Conservation (phyloP, 2,113 vertebrate genomes). For the Oxygymnocypris stewartii region DNA sequence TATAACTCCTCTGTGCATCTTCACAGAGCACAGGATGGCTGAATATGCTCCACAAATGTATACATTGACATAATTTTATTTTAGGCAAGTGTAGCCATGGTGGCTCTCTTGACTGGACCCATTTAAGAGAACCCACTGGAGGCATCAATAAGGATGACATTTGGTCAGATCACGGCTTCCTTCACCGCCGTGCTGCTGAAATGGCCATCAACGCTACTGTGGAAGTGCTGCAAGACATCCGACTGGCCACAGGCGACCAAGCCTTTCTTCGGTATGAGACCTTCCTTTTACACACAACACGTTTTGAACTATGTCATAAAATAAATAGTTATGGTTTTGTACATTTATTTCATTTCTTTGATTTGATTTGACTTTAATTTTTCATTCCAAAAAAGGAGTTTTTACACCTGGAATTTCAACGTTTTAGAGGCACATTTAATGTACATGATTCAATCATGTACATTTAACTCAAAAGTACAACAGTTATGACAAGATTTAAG, state of each 20-base stretch:
- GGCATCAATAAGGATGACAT: conserved; percentile 41
- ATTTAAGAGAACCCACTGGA: background rate
- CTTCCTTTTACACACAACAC: background rate
- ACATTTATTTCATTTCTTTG: too few relatives aligned
- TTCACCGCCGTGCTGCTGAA: background rate
- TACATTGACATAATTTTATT: background rate
- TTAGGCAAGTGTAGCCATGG: conserved; percentile 47
- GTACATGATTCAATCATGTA: too few relatives aligned
- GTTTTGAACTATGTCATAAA: background rate
- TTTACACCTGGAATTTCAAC: too few relatives aligned
- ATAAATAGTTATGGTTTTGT: background rate
- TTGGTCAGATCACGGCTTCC: background rate
- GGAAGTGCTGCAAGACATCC: conserved; percentile 26
- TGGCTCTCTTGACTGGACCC: background rate
- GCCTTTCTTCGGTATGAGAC: conserved; percentile 3
- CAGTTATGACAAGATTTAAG: too few relatives aligned
- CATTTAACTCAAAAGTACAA: too few relatives aligned
- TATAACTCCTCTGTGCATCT: background rate
- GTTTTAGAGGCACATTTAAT: too few relatives aligned
- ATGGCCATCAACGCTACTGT: background rate
- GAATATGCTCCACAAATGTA: background rate
- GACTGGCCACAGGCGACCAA: background rate
- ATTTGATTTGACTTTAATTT: too few relatives aligned
- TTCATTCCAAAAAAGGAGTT: too few relatives aligned
- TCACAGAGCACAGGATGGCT: background rate